Conservation (phyloP, 2,888 invertebrate genomes). For the Ichneumon xanthorius region DNA sequence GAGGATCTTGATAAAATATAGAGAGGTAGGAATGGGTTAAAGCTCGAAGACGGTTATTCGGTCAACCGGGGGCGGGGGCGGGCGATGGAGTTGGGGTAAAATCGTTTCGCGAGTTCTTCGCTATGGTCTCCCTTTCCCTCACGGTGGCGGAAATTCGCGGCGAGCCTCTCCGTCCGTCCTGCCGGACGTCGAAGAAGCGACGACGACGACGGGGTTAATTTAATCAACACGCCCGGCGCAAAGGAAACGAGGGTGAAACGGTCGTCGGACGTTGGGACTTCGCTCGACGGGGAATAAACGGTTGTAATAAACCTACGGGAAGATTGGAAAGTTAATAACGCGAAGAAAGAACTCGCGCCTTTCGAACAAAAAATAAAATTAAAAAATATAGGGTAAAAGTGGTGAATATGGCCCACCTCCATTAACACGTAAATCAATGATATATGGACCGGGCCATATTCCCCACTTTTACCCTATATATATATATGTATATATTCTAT, state of each 20-base stretch:
- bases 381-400: too few relatives aligned
- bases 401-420: too few relatives aligned
- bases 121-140: neutral
- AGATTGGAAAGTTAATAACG: neutral
- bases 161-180: slow-evolving; percentile 42
- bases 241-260: slow-evolving; percentile 51
- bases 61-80: neutral
- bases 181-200: slow-evolving; percentile 46
- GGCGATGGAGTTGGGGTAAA: neutral
- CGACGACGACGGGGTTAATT: slow-evolving; percentile 55
- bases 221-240: slow-evolving; percentile 59
- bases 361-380: too few relatives aligned
- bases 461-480: too few relatives aligned
- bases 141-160: slow-evolving; percentile 52
- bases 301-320: neutral
- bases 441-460: too few relatives aligned
- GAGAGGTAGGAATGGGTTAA: slow-evolving; percentile 25
- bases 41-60: slow-evolving; percentile 41
- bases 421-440: too few relatives aligned
- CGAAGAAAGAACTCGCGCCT: neutral
- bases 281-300: slow-evolving; percentile 49
- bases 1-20: slow-evolving; percentile 37
- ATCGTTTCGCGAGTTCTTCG: slow-evolving; percentile 18
- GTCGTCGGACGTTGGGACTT: slow-evolving; percentile 21
- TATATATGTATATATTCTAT: too few relatives aligned